These are phyloP conservation scores for Lithobates sylvaticus DNA, from an alignment of 2,797 vertebrate species.

Conservation along the genomic window DNA sequence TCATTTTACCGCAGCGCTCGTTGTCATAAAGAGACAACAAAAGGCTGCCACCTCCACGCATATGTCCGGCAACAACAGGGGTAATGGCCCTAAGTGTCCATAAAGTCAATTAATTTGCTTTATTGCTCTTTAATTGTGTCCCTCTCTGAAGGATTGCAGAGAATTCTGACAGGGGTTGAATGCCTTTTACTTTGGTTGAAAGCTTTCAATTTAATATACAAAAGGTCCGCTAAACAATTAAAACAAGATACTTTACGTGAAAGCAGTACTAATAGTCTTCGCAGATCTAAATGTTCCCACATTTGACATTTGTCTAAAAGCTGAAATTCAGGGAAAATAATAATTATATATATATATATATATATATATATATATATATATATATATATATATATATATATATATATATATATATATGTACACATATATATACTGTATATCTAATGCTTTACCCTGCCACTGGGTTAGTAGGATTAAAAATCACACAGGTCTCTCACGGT, in stretches of 20 bases:
- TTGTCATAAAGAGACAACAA: slow-evolving; percentile 21
- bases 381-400: too few species aligned
- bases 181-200: neutral
- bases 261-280: neutral
- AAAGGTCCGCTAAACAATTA: neutral
- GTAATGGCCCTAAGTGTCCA: slow-evolving; percentile 33
- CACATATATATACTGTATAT: too few species aligned
- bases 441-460: too few species aligned
- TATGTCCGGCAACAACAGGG: slow-evolving; percentile 14
- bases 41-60: neutral
- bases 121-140: slow-evolving; percentile 37
- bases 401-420: too few species aligned
- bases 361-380: too few species aligned
- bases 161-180: neutral
- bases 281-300: neutral
- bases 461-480: too few species aligned
- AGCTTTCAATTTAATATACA: neutral
- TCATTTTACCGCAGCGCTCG: neutral
- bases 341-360: too few species aligned
- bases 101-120: slow-evolving; percentile 39
- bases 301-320: neutral
- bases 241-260: neutral
- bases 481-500: too few species aligned
- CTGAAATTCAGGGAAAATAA: neutral
- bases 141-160: neutral